These are phyloP conservation scores for Notodonta ziczac DNA, from an alignment of 2,888 invertebrate species.

Conservation along the genomic window DNA sequence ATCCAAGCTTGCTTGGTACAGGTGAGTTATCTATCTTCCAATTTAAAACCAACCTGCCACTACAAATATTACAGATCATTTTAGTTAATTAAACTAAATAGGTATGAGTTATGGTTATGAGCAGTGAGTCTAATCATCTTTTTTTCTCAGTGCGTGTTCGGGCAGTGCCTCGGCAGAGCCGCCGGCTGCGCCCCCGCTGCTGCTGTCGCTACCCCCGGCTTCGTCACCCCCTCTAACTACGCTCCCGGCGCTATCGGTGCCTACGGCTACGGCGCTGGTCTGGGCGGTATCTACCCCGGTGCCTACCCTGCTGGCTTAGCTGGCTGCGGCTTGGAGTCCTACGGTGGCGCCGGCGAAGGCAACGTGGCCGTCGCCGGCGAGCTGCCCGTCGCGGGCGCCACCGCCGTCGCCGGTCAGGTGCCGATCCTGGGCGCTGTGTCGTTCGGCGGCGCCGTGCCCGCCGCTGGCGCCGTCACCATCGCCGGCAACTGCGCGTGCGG, in stretches of 20 bases:
- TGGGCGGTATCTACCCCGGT: conserved; percentile 10
- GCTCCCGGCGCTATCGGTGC: conserved; percentile 4
- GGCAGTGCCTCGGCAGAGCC: conserved; percentile 14
- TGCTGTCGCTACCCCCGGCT: conserved; percentile 1
- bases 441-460: conserved; percentile 52
- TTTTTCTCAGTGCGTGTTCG: conserved; percentile 9
- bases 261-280: conserved; percentile 11
- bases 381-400: conserved; percentile 51
- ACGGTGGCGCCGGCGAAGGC: conserved; percentile 44
- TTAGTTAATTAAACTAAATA: too few species aligned
- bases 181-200: conserved; percentile 9
- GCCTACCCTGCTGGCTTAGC: conserved; percentile 15
- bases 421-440: conserved; percentile 54
- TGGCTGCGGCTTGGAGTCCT: conserved; percentile 24
- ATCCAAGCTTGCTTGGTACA: conserved; percentile 31
- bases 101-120: background rate
- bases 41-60: too few species aligned
- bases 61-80: too few species aligned
- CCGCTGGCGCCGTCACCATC: conserved; percentile 55
- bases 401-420: conserved; percentile 49
- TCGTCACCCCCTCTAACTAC: conserved; percentile 5
- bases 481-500: conserved; percentile 54
- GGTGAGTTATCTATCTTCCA: conserved; percentile 10
- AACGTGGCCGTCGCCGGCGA: conserved; percentile 50
- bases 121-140: background rate